These are phyloP conservation scores for Heterocephalus glaber DNA, from an alignment of 2,113 vertebrate genomes.

Conservation along the genomic window DNA sequence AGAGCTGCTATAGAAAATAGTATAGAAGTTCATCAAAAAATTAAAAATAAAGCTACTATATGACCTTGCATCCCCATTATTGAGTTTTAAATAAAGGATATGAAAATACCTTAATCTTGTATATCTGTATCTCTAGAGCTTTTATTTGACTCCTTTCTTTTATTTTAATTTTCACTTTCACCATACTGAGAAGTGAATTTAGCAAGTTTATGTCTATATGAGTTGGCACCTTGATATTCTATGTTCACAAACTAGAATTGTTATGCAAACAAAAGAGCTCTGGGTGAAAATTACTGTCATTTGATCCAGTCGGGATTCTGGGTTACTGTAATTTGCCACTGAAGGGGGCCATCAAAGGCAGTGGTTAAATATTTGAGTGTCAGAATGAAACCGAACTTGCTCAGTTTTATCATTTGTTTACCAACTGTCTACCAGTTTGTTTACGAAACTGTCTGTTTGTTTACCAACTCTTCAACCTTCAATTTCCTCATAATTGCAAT, in stretches of 20 bases:
- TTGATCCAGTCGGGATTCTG: neutral
- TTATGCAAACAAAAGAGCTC: neutral
- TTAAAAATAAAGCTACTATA: neutral
- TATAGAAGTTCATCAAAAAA: neutral
- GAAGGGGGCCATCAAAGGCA: neutral
- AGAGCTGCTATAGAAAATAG: neutral
- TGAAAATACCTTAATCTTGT: neutral
- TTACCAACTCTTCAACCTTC: neutral
- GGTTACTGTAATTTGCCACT: neutral
- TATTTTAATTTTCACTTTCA: slow-evolving; percentile 59
- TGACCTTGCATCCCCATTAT: no score
- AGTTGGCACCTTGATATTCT: slow-evolving; percentile 10
- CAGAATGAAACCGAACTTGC: neutral
- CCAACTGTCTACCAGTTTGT: neutral
- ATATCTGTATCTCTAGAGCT: neutral
- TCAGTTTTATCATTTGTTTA: neutral
- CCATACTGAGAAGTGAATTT: slow-evolving; percentile 39
- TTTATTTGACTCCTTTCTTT: slow-evolving; percentile 4
- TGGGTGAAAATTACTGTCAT: slow-evolving; percentile 54
- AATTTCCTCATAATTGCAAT: slow-evolving; percentile 47
- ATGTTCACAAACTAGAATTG: slow-evolving; percentile 25
- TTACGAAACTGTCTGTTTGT: no score
- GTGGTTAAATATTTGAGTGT: neutral
- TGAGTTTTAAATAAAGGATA: neutral
- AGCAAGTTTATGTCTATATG: neutral